Percentiles rank a stretch among this genome's conserved stretches.
Evolutionary conservation across 2,888 invertebrate genomes (phyloP).

Genomic region (Dryobotodes eremita): DNA sequence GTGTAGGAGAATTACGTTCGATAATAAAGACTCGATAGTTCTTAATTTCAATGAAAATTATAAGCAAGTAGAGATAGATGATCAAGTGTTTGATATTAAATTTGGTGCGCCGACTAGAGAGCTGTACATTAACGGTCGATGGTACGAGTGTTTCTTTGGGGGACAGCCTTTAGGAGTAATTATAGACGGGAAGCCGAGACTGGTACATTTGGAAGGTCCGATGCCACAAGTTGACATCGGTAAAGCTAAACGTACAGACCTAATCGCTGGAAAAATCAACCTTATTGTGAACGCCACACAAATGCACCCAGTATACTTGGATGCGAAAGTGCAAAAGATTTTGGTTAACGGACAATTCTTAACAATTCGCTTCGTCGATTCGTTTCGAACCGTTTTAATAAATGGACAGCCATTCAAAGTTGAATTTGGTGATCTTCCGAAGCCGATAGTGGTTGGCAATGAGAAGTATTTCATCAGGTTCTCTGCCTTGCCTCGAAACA

Average conservation of each 20-base stretch:
- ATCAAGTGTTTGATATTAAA: slow-evolving; percentile 94
- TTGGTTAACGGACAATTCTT: slow-evolving; percentile 93
- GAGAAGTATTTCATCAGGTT: slow-evolving; percentile 95
- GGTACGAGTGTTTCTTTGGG: slow-evolving; percentile 98
- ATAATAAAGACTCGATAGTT: slow-evolving; percentile 93
- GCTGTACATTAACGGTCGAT: slow-evolving; percentile 96
- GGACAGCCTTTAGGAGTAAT: slow-evolving; percentile 96
- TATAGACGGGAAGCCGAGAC: slow-evolving; percentile 94
- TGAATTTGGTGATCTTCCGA: slow-evolving; percentile 96
- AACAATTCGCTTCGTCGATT: slow-evolving; percentile 95
- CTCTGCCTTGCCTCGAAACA: slow-evolving; percentile 94
- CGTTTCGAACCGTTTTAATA: slow-evolving; percentile 94
- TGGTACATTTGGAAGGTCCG: slow-evolving; percentile 96
- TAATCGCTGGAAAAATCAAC: slow-evolving; percentile 96
- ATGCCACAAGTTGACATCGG: slow-evolving; percentile 98
- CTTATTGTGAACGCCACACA: slow-evolving; percentile 95
- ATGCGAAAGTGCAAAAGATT: slow-evolving; percentile 95
- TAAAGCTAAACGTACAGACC: slow-evolving; percentile 93
- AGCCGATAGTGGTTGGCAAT: slow-evolving; percentile 93
- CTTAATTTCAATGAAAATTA: slow-evolving; percentile 93
- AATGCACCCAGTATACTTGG: slow-evolving; percentile 95
- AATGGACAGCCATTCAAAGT: slow-evolving; percentile 95
- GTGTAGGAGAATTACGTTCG: slow-evolving; percentile 93
- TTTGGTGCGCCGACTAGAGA: slow-evolving; percentile 98
- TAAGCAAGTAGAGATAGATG: slow-evolving; percentile 93